Evolutionary conservation across 2,888 invertebrate species (phyloP), one percentile per base, ranked within the genome.

Genomic region (Oscheius sp.): DNA sequence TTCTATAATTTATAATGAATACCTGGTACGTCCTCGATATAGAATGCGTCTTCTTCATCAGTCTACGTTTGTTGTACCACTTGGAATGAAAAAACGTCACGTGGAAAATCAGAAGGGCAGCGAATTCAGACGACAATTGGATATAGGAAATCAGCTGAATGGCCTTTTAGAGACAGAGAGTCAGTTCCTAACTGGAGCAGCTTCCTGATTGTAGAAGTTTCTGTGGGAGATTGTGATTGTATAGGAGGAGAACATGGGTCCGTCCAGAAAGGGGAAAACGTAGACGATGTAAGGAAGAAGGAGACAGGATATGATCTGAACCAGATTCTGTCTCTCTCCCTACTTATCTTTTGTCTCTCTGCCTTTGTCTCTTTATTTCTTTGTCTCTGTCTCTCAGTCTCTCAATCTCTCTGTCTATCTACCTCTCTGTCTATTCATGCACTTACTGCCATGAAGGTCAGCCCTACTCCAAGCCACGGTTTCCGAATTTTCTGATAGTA

Each of bases 161-260:
- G 33, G 9, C 11, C 37, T 35, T 33, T 60, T 53, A 10, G 53
- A 53, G 53, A 53, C 13, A 53, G 21, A 53, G 29, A 53, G 4
- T 21, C 21, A 21, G 21, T 42, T 42, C 7, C 53, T 53, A 4
- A 60, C 60, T 10, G 63, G 63, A 47, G 63, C 63, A 10, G 63
- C 48, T 2, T 47, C 33, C 47, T 63, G 47, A 50, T 63, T 63
- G 48, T 21, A 63, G 10, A 5, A 2, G n/a, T 63, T 63, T 7
- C 63, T 47, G 48, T 63, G 63, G 10, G 63, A 63, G 48, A 63
- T 63, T 13, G 63, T 63, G 29, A 63, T 63, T 1, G 63, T 63
- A 21, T 63, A 63, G 48, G 63, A 63, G 50, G 63, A 63, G 48
- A 63, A 29, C 63, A 63, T 63, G n/a, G 13, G 29, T 5, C 63